Conservation (phyloP, 2,888 invertebrate species). For the Erpobdella octoculata region DNA sequence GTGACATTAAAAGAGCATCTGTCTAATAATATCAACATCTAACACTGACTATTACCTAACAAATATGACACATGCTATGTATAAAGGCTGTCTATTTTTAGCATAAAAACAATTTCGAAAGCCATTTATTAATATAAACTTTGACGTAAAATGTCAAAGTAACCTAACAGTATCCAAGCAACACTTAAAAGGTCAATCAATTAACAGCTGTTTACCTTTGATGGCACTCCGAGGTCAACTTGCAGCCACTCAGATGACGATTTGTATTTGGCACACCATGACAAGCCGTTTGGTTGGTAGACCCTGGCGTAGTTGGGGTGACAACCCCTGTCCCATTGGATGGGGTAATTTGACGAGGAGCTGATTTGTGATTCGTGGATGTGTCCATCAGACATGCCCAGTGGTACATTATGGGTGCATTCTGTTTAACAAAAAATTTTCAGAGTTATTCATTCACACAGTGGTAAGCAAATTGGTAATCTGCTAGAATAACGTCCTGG, state of each 20-base stretch:
- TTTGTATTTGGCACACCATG: constrained; percentile 56
- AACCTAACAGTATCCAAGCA: too few species aligned
- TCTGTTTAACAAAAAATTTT: too few species aligned
- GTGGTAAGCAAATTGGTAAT: neutral
- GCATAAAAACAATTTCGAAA: too few species aligned
- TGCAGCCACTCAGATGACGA: constrained; percentile 56
- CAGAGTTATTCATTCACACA: neutral
- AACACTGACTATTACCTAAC: too few species aligned
- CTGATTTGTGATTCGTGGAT: constrained; percentile 29
- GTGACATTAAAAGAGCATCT: too few species aligned
- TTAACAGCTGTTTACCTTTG: constrained; percentile 50
- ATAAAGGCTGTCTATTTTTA: too few species aligned
- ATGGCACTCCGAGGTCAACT: constrained; percentile 55
- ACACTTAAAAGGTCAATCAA: neutral
- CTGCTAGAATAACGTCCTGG: neutral
- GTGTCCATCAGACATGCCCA: constrained; percentile 29
- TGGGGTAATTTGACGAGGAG: constrained; percentile 32
- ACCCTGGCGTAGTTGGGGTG: constrained; percentile 54
- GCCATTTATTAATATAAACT: too few species aligned
- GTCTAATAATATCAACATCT: too few species aligned
- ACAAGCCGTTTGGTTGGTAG: constrained; percentile 53
- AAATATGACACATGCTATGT: too few species aligned
- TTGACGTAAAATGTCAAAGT: too few species aligned
- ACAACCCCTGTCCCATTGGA: constrained; percentile 42
- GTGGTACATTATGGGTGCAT: constrained; percentile 27